Base-by-base conservation (phyloP, 2,113 vertebrate species). In the Hippocampus mohnikei region DNA sequence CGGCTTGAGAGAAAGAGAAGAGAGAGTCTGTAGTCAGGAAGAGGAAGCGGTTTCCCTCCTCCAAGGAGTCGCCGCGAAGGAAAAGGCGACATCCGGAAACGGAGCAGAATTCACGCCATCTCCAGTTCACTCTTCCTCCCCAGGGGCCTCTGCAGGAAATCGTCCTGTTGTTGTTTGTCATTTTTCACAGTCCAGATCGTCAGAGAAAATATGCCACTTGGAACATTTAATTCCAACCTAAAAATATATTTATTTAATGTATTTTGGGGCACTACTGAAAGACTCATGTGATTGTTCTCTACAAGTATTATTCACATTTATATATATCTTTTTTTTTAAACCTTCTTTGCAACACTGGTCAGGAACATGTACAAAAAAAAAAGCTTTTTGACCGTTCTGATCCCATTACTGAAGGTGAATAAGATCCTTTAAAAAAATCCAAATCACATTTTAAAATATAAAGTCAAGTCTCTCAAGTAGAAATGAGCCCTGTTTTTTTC, bases 31-130 rank as follows among this genome's bases (percentile, higher is more conserved):
- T n/a, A 56, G 64, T 66, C 70, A 71, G 81, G 73, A 77, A 83
- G 72, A 78, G 79, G 79, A 86, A 81, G 67, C 58, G 72, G 16
- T 77, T 67, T 70, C 29, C 66, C 18, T 59, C 33, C 48, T 82
- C 42, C 2, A 29, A 72, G 71, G 77, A 75, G 70, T 73, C 52
- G 46, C 66, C 67, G 40, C 5, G 40, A 37, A 73, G 72, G 71
- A 70, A 78, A 79, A 73, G 59, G 29, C 56, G 48, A 77, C 74
- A 69, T 83, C 84, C 84, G 83, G 79, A 71, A 74, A 61, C 33
- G 0, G 8, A 2, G 67, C 11, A 40, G 41, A 61, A 63, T 63
- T 41, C 20, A n/a, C 37, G n/a, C 62, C 13, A 23, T 44, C 41
- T 21, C 60, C 33, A 21, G 58, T 37, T 16, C 41, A 20, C 10